phyloP scores from a whole-genome alignment of 1,140 invertebrate genomes.

The Hypsibius dujardini region DNA sequence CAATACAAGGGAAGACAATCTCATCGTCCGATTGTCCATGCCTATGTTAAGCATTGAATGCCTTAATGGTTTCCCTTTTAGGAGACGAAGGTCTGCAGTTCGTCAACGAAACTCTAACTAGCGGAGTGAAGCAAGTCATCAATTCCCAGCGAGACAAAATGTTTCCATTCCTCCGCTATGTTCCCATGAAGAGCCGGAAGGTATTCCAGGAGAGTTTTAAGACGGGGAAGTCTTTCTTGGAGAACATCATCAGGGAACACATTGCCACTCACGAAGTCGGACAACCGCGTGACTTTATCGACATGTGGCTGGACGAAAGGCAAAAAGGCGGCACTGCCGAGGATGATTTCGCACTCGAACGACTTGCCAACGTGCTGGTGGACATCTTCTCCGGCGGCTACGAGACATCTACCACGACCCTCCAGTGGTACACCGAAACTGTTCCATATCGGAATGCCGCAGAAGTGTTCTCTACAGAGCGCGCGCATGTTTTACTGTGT shows the following conservation, averaged over 20 bases:
- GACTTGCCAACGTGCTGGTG: neutral
- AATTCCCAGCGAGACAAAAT: neutral
- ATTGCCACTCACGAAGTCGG: neutral
- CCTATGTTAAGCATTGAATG: too few species aligned
- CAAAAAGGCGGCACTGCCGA: neutral
- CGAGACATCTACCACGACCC: neutral
- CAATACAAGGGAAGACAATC: too few species aligned
- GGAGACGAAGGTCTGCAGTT: neutral
- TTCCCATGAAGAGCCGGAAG: neutral
- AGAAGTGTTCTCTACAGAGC: neutral
- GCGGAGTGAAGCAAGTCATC: neutral
- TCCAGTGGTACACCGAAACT: constrained; percentile 11
- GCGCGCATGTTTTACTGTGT: neutral
- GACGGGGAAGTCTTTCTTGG: neutral
- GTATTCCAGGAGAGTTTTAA: neutral
- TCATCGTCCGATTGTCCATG: too few species aligned
- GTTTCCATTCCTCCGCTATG: neutral
- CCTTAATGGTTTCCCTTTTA: neutral
- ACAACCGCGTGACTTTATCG: neutral
- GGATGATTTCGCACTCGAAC: neutral
- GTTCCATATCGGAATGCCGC: neutral
- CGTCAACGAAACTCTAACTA: neutral
- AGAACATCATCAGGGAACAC: neutral
- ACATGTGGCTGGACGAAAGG: constrained; percentile 2
- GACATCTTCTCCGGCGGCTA: neutral